A percentile compares a stretch with the other conserved stretches of the same genome.
Conservation (phyloP, 1,140 invertebrate species). For the Spodoptera frugiperda region DNA sequence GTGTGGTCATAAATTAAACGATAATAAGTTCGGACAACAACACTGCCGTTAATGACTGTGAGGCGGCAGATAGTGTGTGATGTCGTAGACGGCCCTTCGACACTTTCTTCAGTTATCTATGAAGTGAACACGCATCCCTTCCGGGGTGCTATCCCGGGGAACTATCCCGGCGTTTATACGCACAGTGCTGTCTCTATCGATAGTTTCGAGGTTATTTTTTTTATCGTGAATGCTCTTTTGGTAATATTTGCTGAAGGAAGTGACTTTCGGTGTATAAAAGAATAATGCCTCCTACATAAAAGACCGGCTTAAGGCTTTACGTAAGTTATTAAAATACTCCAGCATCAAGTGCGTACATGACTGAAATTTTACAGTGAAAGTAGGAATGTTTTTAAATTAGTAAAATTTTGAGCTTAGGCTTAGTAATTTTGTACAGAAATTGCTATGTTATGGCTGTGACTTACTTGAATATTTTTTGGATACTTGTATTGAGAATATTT, state of each 20-base stretch:
- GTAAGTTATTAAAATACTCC: neutral
- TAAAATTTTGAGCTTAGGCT: too few relatives aligned
- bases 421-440: neutral
- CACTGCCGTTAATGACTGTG: conserved; percentile 76
- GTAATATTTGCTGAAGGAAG: neutral
- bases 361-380: too few relatives aligned
- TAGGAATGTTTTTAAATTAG: too few relatives aligned
- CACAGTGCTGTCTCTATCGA: conserved; percentile 23
- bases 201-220: conserved; percentile 18
- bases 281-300: neutral
- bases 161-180: conserved; percentile 31
- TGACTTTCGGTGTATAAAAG: neutral
- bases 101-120: conserved; percentile 47
- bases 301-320: neutral
- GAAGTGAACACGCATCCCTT: conserved; percentile 35
- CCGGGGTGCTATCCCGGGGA: conserved; percentile 26
- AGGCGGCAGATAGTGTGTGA: conserved; percentile 52
- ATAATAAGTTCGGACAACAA: conserved; percentile 84
- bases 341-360: neutral
- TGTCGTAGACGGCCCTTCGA: conserved; percentile 44
- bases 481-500: too few relatives aligned
- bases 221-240: conserved; percentile 23
- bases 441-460: neutral
- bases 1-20: conserved; percentile 83
- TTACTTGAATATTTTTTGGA: neutral